Conservation (phyloP, 2,797 vertebrate species). For the Tachyglossus aculeatus region DNA sequence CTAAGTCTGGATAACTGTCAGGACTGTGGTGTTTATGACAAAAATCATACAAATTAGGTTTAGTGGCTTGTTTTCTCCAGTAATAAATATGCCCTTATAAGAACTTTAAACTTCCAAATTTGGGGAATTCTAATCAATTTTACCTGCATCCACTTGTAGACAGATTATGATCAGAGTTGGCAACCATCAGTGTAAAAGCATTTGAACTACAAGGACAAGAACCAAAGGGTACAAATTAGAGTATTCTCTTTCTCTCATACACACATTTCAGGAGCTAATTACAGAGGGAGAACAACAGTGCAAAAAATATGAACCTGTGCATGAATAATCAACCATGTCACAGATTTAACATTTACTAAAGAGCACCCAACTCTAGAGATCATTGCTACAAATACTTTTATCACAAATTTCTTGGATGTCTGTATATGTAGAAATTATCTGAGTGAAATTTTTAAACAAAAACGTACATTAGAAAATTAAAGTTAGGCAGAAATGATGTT, state of each 20-base stretch:
- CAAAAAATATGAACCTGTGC: not conserved
- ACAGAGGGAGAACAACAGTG: not conserved
- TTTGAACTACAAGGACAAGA: slow-evolving; percentile 83
- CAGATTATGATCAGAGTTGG: slow-evolving; percentile 86
- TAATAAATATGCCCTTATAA: fast-evolving
- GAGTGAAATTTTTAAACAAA: no score
- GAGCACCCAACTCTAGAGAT: not conserved
- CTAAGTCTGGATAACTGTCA: fast-evolving
- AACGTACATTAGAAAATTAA: no score
- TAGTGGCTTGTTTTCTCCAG: not conserved
- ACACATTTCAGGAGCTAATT: fast-evolving
- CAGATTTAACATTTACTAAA: not conserved
- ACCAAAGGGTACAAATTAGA: not conserved
- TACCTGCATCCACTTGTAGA: slow-evolving; percentile 92
- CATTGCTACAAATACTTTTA: no score
- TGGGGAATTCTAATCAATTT: not conserved
- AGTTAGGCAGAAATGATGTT: no score
- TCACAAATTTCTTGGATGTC: no score
- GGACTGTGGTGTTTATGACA: fast-evolving
- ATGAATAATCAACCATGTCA: not conserved
- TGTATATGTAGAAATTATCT: no score
- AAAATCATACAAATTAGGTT: no score
- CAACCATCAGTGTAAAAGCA: slow-evolving; percentile 86
- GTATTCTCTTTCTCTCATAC: fast-evolving
- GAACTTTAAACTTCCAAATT: not conserved